Base-by-base conservation (phyloP, 2,113 vertebrate species). In the Apaloderma vittatum region DNA sequence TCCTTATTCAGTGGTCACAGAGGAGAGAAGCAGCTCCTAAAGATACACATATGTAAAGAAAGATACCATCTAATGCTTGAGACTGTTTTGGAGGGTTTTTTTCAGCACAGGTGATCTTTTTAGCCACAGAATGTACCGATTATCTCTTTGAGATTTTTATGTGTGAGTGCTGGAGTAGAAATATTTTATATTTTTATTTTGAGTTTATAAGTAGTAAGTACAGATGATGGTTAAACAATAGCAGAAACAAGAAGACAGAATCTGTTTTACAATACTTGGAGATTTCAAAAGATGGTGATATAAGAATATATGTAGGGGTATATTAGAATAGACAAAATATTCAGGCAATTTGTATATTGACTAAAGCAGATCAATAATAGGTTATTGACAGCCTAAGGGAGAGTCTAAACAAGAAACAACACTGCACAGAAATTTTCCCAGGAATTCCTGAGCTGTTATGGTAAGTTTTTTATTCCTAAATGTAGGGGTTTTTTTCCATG, bases 101-200 rank as follows among this genome's bases (percentile, higher is more conserved):
- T 34, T 5, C 0, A 8, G 1, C 61, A 26, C 2, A 36, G 1
- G 3, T 4, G 40, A 29, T 86, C 11, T 23, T 45, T 75, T 73
- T 66, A 51, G 8, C 18, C 65, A 4, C 2, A 58, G n/a, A 9
- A 37, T 57, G 6, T 49, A 45, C 9, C 4, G 11, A 20, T 63
- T 72, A 14, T 15, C 10, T 58, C 48, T 71, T 19, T 6, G 13
- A 86, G 26, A 55, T 55, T 92, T 75, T 90, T 7, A 30, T 1
- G 0, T 78, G 4, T n/a, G 18, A 92, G 5, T 55, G 66, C 34
- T 67, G 48, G 32, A 67, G 36, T 24, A 74, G 24, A 78, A 78
- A 34, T 73, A 36, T 12, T 73, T 61, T 0, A 2, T 65, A 4
- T 27, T 63, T 90, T 65, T 23, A 13, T 85, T 84, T 76, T 45